Base-by-base conservation (phyloP, 2,888 invertebrate species). In the Acronicta alni region DNA sequence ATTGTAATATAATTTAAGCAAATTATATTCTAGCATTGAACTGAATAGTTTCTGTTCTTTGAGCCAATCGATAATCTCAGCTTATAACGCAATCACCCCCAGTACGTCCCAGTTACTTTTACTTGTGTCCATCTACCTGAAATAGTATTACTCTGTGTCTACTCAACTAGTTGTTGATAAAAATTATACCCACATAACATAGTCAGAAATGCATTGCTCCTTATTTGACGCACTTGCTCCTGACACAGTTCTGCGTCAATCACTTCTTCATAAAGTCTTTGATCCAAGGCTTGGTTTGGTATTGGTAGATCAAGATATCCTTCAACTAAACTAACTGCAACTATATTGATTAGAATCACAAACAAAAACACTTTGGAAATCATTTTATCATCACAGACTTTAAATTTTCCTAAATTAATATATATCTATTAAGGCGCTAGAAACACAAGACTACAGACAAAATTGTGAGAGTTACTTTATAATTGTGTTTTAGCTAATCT, bases 231-330 rank as follows among this genome's bases (percentile, higher is more conserved):
- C 14, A 90, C 67, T 77, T 91, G 89, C 41, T 75, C 64, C n/a
- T 64, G 46, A 77, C 91, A 91, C 62, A 83, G 56, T 55, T 86
- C 81, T 15, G 77, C 30, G 66, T 91, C 80, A 45, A 91, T 72
- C 7, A 87, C 88, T 26, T 81, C 74, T 59, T 86, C 76, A 43
- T 88, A 88, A 10, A 89, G 73, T 39, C 81, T 79, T 15, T 62
- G 55, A 69, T 90, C 85, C 39, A 89, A 81, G 2, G 81, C 83
- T 17, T 73, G 68, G 58, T 73, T 65, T 7, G 57, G 52, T 38
- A 69, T 4, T 12, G 65, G 62, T 14, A 66, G 26, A 14, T 66
- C 14, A 20, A 80, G 32, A 9, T 58, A 44, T 4, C 64, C 76
- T 41, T 58, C 51, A 5, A 67, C 72, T 30, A 57, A 45, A 52